Percentiles rank a stretch among this genome's conserved stretches.
phyloP scores from a whole-genome alignment of 2,888 invertebrate species.

The Drepanosiphum platanoidis region DNA sequence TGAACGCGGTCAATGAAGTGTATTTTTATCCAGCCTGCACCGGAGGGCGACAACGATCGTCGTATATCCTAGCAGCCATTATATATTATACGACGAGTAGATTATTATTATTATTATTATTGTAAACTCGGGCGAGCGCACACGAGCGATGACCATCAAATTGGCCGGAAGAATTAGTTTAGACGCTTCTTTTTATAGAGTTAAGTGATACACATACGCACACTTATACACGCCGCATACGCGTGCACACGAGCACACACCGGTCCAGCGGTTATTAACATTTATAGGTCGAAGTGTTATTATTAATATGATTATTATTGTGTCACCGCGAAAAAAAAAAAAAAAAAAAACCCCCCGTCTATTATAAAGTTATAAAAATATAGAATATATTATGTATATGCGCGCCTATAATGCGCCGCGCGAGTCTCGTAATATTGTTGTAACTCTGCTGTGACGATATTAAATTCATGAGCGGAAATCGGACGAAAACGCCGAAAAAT shows the following conservation, averaged over 20 bases:
- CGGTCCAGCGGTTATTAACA: conserved; percentile 55
- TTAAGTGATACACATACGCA: conserved; percentile 41
- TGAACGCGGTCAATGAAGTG: neutral
- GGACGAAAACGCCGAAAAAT: neutral
- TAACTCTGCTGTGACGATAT: neutral
- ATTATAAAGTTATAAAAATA: conserved; percentile 1
- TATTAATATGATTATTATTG: conserved; percentile 46
- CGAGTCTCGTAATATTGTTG: neutral
- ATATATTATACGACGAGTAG: neutral
- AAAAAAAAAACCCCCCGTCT: neutral
- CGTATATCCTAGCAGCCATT: too few species aligned
- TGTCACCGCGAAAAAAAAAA: conserved; percentile 16
- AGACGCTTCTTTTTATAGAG: conserved; percentile 60
- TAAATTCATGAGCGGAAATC: neutral
- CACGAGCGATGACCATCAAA: conserved; percentile 50
- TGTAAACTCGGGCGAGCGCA: conserved; percentile 12
- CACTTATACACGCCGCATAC: neutral
- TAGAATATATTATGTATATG: neutral
- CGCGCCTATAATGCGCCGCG: neutral
- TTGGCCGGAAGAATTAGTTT: conserved; percentile 62
- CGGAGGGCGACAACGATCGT: conserved; percentile 7
- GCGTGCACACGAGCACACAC: neutral
- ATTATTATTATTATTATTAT: conserved; percentile 23
- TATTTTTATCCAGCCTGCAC: conserved; percentile 34
- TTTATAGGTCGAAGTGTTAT: conserved; percentile 57